phyloP scores from a whole-genome alignment of 2,888 invertebrate species.

The Spialia ferax region DNA sequence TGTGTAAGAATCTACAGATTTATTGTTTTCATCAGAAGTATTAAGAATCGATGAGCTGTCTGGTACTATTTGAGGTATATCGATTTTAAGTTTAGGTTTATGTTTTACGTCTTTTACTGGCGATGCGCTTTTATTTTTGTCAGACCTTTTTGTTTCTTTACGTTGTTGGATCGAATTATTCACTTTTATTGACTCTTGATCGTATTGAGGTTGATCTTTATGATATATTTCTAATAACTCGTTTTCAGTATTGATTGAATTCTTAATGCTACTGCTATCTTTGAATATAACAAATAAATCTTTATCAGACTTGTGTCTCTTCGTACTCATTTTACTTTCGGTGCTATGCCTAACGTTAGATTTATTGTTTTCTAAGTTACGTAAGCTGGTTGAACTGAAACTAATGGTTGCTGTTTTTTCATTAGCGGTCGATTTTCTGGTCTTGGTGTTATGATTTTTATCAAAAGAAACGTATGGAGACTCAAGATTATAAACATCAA shows the following conservation, averaged over 20 bases:
- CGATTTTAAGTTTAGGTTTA: conserved; percentile 61
- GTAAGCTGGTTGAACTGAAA: conserved; percentile 45
- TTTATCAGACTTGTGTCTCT: conserved; percentile 53
- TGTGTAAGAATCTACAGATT: conserved; percentile 59
- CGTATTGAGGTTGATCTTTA: conserved; percentile 24
- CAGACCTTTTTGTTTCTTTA: conserved; percentile 27
- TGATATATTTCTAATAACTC: conserved; percentile 31
- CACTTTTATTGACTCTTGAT: neutral
- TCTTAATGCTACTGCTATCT: conserved; percentile 58
- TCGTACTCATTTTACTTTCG: conserved; percentile 43
- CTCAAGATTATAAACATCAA: conserved; percentile 63
- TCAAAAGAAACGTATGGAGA: conserved; percentile 52
- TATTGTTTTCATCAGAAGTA: conserved; percentile 58
- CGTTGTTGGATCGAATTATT: neutral
- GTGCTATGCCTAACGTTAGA: conserved; percentile 43
- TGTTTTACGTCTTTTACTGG: conserved; percentile 50
- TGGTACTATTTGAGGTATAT: conserved; percentile 53
- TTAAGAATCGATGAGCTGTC: conserved; percentile 54
- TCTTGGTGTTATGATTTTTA: conserved; percentile 14
- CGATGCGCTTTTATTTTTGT: conserved; percentile 44
- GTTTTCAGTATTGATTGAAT: conserved; percentile 32
- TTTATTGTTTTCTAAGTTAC: conserved; percentile 43
- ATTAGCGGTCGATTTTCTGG: conserved; percentile 39
- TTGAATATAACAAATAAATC: conserved; percentile 69
- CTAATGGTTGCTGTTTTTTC: conserved; percentile 32